Percentiles rank a stretch among this genome's conserved stretches.
Conservation (phyloP, 2,888 invertebrate genomes). For the Tuberolachnus salignus region DNA sequence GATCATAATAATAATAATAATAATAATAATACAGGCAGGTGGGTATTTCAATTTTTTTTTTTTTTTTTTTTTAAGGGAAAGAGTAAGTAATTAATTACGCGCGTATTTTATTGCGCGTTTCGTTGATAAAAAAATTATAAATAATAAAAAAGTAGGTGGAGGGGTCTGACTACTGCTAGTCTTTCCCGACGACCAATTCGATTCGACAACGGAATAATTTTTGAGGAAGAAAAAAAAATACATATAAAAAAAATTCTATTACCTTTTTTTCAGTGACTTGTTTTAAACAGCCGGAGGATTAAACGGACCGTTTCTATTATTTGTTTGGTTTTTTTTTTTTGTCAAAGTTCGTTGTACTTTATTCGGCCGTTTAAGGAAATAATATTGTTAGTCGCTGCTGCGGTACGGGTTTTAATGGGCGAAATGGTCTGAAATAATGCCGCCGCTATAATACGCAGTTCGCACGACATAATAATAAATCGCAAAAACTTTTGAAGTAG, state of each 20-base stretch:
- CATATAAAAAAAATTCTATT: no score
- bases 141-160: no score
- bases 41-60: no score
- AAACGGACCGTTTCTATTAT: conserved; percentile 26
- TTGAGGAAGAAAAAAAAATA: background rate
- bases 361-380: conserved; percentile 27
- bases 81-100: no score
- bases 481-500: conserved; percentile 32
- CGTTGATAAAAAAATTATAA: background rate
- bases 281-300: conserved; percentile 6
- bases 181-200: no score
- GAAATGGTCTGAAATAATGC: conserved; percentile 12
- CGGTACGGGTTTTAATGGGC: conserved; percentile 30
- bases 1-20: no score
- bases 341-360: conserved; percentile 31
- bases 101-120: background rate
- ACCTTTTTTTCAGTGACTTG: background rate
- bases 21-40: no score
- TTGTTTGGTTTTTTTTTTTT: no score
- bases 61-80: no score
- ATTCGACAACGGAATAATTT: background rate
- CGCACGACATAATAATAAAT: conserved; percentile 43
- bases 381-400: background rate
- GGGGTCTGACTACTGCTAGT: no score
- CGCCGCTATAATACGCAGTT: conserved; percentile 21